A percentile compares a stretch with the other conserved stretches of the same genome.
phyloP scores from a whole-genome alignment of 2,888 invertebrate genomes.

The Megamerina dolium region DNA sequence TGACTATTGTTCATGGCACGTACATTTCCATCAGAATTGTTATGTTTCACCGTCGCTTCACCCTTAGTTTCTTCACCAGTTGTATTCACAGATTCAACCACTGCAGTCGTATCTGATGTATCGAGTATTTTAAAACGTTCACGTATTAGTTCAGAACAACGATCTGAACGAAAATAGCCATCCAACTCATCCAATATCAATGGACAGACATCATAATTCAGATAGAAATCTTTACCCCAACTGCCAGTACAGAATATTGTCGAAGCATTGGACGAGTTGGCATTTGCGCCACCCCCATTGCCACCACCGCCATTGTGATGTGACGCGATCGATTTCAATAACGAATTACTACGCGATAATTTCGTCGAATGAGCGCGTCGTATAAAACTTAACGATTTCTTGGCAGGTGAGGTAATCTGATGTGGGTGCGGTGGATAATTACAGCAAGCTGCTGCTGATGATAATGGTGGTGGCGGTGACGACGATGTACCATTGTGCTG shows the following conservation, averaged over 20 bases:
- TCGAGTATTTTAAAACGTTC: slow-evolving; percentile 46
- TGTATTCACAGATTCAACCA: neutral
- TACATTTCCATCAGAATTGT: slow-evolving; percentile 17
- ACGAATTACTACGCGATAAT: slow-evolving; percentile 61
- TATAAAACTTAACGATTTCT: slow-evolving; percentile 61
- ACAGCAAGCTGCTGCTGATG: slow-evolving; percentile 3
- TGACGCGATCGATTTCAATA: slow-evolving; percentile 56
- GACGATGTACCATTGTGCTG: neutral
- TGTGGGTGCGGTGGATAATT: slow-evolving; percentile 34
- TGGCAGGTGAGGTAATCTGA: slow-evolving; percentile 50
- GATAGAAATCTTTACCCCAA: slow-evolving; percentile 42
- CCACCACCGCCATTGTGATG: slow-evolving; percentile 27
- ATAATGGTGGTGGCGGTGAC: slow-evolving; percentile 19
- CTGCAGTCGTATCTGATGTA: slow-evolving; percentile 21
- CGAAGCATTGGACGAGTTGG: slow-evolving; percentile 5
- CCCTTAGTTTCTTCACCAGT: neutral
- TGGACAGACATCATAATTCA: slow-evolving; percentile 43
- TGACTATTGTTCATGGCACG: slow-evolving; percentile 18
- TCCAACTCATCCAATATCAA: slow-evolving; percentile 44
- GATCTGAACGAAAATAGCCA: slow-evolving; percentile 44
- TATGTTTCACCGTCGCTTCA: slow-evolving; percentile 14
- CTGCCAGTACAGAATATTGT: slow-evolving; percentile 29
- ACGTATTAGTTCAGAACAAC: slow-evolving; percentile 43
- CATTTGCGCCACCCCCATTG: slow-evolving; percentile 28
- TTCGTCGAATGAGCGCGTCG: slow-evolving; percentile 69